Evolutionary conservation across 2,113 vertebrate species (phyloP).

Genomic region (Acanthisitta chloris): DNA sequence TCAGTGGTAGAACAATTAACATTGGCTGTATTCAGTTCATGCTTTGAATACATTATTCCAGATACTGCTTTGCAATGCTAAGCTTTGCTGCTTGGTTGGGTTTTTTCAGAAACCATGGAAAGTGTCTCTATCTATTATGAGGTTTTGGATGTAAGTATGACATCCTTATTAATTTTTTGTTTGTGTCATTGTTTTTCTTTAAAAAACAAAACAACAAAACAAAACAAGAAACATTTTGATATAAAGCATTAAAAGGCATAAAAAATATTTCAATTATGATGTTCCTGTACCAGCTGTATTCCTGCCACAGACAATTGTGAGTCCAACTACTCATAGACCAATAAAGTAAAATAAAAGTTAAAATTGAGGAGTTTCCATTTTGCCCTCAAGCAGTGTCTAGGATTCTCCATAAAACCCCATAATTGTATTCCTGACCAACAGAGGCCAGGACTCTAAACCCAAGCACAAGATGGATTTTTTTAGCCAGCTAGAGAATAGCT

Average conservation of each 20-base stretch:
- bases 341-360: neutral
- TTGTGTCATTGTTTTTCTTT: neutral
- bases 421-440: neutral
- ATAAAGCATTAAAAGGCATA: neutral
- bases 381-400: neutral
- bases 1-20: neutral
- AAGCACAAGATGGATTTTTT: neutral
- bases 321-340: neutral
- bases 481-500: neutral
- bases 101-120: neutral
- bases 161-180: neutral
- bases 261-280: neutral
- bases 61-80: neutral
- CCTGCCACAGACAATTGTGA: neutral
- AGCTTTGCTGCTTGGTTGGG: neutral
- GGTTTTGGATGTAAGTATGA: neutral
- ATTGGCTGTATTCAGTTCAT: neutral
- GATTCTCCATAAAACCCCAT: neutral
- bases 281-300: neutral
- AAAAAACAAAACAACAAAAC: neutral
- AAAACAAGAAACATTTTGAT: neutral
- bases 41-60: neutral
- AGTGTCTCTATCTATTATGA: neutral
- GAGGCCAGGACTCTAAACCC: neutral
- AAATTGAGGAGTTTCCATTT: neutral